Base-by-base conservation (phyloP, 2,888 invertebrate species). In the Drosophila mimica region DNA sequence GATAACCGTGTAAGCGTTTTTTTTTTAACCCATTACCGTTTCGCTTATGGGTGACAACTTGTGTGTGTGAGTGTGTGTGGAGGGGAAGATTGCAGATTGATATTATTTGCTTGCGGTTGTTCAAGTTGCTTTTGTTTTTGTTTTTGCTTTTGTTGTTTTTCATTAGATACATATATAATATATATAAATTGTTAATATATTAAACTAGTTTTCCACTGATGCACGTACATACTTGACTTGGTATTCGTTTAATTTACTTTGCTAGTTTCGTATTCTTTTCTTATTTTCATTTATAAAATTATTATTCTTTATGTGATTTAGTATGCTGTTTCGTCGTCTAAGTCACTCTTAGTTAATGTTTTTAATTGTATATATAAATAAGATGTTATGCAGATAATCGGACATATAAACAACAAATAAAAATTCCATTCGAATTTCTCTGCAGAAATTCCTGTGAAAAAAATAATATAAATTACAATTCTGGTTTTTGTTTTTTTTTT, bases 141-240 rank as follows among this genome's bases (percentile, higher is more conserved):
- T 31, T 34, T 25, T 25, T 20, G n/a, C n/a, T n/a, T n/a, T n/a
- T 46, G 20, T 46, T 69, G 48, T 63, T 72, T 63, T 70, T 87
- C 53, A 69, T 84, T 84, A 58, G 69, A 76, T 80, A 70, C 70
- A 81, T 76, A 63, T 60, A 56, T 58, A 64, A 70, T 82, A 66
- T 72, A 67, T 79, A 73, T 88, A 87, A 76, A 80, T 87, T 73
- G 65, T 83, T 79, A 79, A 89, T 87, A 76, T 74, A 87, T 86
- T 86, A 89, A 80, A 84, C 89, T 86, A 86, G 85, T 75, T 82
- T 72, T 75, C 53, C 83, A 76, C 70, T 78, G 80, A 63, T 87
- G 84, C 83, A 82, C 81, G 54, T 66, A 56, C 81, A 79, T 82
- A 75, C 89, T 89, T 85, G 85, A 89, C 85, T 89, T 70, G 81